phyloP scores from a whole-genome alignment of 2,797 vertebrate species.

The Dermochelys coriacea region DNA sequence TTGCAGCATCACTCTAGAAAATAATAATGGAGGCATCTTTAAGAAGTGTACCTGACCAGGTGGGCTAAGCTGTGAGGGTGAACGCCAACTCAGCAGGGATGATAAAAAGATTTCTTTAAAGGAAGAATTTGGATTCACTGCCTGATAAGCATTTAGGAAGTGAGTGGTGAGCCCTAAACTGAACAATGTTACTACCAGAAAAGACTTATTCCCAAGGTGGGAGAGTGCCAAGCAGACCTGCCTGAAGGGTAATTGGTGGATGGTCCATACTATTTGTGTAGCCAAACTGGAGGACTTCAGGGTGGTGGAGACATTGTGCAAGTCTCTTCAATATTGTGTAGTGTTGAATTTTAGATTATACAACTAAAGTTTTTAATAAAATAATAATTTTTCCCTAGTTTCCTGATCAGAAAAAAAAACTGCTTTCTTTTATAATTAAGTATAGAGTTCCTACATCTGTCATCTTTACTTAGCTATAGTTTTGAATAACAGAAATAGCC shows the following conservation, averaged over 20 bases:
- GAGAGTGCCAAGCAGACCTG: background rate
- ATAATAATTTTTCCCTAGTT: background rate
- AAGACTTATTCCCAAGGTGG: background rate
- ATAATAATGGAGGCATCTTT: background rate
- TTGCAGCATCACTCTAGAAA: background rate
- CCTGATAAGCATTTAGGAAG: background rate
- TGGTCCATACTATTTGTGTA: background rate
- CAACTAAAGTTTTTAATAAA: background rate
- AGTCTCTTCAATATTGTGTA: background rate
- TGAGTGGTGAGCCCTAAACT: background rate
- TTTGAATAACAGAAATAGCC: background rate
- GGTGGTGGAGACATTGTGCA: background rate
- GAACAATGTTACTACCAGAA: background rate
- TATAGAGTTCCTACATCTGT: background rate
- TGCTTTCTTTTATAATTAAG: background rate
- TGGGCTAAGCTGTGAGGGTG: fast-evolving
- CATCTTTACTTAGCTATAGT: background rate
- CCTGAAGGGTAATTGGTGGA: background rate
- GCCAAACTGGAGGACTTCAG: background rate
- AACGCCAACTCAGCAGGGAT: background rate
- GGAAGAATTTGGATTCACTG: background rate
- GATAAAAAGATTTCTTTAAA: background rate
- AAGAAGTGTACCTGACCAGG: background rate
- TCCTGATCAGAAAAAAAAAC: background rate
- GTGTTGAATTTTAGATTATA: background rate